These are phyloP conservation scores for Clamator glandarius DNA, from an alignment of 2,797 vertebrate species.

Conservation along the genomic window DNA sequence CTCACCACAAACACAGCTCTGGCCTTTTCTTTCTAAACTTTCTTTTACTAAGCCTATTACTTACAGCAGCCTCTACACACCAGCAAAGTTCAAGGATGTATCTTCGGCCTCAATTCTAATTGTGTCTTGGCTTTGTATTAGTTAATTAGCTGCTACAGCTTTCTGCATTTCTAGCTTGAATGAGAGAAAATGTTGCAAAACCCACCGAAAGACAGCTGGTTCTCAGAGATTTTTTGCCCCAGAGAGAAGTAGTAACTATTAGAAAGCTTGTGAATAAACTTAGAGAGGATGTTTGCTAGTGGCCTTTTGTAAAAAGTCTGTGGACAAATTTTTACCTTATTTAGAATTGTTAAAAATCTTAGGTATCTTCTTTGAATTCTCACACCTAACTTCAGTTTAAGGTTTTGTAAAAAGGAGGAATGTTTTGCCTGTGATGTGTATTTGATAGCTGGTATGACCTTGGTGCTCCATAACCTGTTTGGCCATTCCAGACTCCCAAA, in stretches of 20 bases:
- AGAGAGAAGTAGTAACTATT: not conserved
- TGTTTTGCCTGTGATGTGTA: not conserved
- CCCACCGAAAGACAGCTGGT: not conserved
- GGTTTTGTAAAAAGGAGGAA: not conserved
- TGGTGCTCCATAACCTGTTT: not conserved
- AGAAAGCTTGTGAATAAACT: not conserved
- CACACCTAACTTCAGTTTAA: not conserved
- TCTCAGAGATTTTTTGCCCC: not conserved
- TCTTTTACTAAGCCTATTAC: not conserved
- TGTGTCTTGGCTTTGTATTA: not conserved
- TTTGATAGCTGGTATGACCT: not conserved
- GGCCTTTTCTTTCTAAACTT: not conserved
- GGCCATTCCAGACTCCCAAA: not conserved
- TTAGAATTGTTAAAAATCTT: not conserved
- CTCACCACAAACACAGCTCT: not conserved
- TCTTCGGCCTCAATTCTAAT: not conserved
- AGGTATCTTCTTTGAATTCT: not conserved
- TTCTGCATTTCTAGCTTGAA: not conserved
- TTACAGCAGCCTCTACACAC: not conserved
- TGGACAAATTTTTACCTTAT: not conserved
- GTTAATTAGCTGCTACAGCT: not conserved
- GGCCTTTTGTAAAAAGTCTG: not conserved
- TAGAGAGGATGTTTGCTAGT: not conserved
- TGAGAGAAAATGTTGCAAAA: conserved; percentile 5
- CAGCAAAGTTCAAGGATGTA: not conserved